A percentile compares a stretch with the other conserved stretches of the same genome.
phyloP scores from a whole-genome alignment of 2,888 invertebrate species.

The Hetaerina titia region DNA sequence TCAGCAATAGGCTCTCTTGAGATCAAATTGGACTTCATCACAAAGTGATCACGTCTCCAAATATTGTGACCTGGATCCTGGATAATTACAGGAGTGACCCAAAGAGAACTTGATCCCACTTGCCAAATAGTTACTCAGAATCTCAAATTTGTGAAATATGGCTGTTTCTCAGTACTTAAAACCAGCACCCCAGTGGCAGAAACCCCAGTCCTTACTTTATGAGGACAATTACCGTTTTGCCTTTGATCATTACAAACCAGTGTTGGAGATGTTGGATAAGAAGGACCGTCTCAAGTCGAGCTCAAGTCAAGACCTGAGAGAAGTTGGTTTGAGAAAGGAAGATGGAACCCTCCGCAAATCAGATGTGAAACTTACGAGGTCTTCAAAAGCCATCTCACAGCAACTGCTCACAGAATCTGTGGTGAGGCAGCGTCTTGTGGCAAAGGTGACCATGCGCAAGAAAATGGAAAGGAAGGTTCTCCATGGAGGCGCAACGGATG shows the following conservation, averaged over 20 bases:
- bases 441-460: slow-evolving; percentile 43
- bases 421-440: slow-evolving; percentile 80
- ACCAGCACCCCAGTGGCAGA: slow-evolving; percentile 76
- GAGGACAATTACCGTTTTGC: slow-evolving; percentile 91
- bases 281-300: slow-evolving; percentile 77
- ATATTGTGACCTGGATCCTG: not conserved
- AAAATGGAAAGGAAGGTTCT: not conserved
- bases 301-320: slow-evolving; percentile 29
- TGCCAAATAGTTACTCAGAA: not conserved
- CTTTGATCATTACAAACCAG: slow-evolving; percentile 91
- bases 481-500: slow-evolving; percentile 30
- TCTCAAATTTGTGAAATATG: slow-evolving; percentile 28
- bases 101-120: not conserved
- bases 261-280: slow-evolving; percentile 90
- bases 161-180: slow-evolving; percentile 44
- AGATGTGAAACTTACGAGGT: slow-evolving; percentile 40
- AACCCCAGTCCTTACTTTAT: slow-evolving; percentile 85
- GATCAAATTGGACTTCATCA: not conserved
- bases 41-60: not conserved
- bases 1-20: slow-evolving; percentile 7
- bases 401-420: slow-evolving; percentile 74
- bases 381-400: slow-evolving; percentile 57
- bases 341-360: slow-evolving; percentile 19
- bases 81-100: not conserved
- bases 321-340: not conserved